Base-by-base conservation (phyloP, 2,113 vertebrate genomes). In the Microcebus tavaratra region DNA sequence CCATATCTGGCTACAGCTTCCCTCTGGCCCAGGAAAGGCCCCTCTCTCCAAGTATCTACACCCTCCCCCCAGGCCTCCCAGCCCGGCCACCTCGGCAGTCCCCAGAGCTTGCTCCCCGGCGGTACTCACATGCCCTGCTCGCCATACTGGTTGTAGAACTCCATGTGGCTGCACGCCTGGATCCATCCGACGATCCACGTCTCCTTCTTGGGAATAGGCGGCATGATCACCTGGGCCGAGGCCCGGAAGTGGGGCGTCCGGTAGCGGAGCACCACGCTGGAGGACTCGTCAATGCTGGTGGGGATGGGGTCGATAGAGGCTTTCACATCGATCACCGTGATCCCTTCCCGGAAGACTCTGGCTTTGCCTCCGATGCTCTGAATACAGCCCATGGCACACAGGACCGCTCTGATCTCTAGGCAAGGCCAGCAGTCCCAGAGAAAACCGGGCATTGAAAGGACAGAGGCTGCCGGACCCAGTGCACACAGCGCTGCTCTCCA, bases 181-280 rank as follows among this genome's bases (percentile, higher is more conserved):
- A 99, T 99, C 99, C 99, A 99, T 91, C 99, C 99, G 63, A 99
- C 99, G 10, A 99, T 99, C 99, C 99, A 99, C 25, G 99, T 99
- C 98, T 99, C 99, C 93, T 99, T 99, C 76, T 98, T 98, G 98
- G 99, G 98, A 31, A 99, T 98, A 10, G 99, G 99, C 0, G 99
- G 99, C 98, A 99, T 99, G 97, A 99, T 88, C 42, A 99, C 99
- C n/a, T 99, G 99, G 3, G 99, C 99, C 0, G 99, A 99, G 78
- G 99, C 99, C 94, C 99, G 98, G 98, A 99, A 99, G 97, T 99
- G 99, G 55, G 99, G 99, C 14, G 99, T 99, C 96, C 99, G 98
- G 98, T 99, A 99, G 96, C 99, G 99, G 97, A 99, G 99, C 23
- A 99, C 99, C 98, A 99, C 99, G 90, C 98, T 99, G 98, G 99